phyloP scores from a whole-genome alignment of 2,113 vertebrate genomes.

The Coryphaenoides rupestris region DNA sequence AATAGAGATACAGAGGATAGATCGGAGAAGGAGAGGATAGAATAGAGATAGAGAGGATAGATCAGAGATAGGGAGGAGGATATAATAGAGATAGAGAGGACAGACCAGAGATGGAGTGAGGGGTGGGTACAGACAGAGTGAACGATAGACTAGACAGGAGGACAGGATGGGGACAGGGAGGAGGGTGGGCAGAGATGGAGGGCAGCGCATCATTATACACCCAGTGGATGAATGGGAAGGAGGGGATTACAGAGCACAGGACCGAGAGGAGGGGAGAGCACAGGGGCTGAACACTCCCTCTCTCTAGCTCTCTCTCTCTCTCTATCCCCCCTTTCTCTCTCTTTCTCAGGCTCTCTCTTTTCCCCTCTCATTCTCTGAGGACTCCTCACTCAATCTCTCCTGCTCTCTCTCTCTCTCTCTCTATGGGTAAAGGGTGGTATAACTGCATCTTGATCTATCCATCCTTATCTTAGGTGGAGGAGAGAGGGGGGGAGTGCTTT shows the following conservation, averaged over 20 bases:
- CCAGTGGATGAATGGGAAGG: slow-evolving; percentile 66
- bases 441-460: slow-evolving; percentile 41
- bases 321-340: slow-evolving; percentile 30
- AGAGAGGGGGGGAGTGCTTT: background rate
- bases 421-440: slow-evolving; percentile 52
- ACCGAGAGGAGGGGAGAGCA: slow-evolving; percentile 47
- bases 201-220: slow-evolving; percentile 53
- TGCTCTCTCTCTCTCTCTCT: background rate
- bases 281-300: slow-evolving; percentile 32
- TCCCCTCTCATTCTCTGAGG: slow-evolving; percentile 41
- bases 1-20: no score
- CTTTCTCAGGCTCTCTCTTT: slow-evolving; percentile 29
- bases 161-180: slow-evolving; percentile 72
- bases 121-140: no score
- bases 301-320: slow-evolving; percentile 34
- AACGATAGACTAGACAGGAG: slow-evolving; percentile 47
- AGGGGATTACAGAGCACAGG: slow-evolving; percentile 64
- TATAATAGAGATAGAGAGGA: no score
- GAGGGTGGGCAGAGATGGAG: slow-evolving; percentile 40
- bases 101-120: no score
- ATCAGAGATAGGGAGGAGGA: no score
- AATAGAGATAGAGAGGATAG: no score
- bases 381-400: slow-evolving; percentile 10
- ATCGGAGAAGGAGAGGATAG: no score
- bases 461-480: slow-evolving; percentile 44